Evolutionary conservation across 2,113 vertebrate species (phyloP).

Genomic region (Rattus norvegicus): GRCr8 NC_086022.1:118745501-118746000

Average conservation of each 20-base stretch:
- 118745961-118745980: constrained; percentile 7
- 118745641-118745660: constrained; percentile 43
- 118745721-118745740: neutral
- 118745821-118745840: neutral
- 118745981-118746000: constrained; percentile 32
- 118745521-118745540: constrained; percentile 20
- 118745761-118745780: neutral
- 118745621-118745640: neutral
- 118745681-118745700: neutral
- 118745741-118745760: constrained; percentile 27
- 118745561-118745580: neutral
- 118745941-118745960: neutral
- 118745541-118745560: neutral
- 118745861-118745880: neutral
- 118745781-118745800: neutral
- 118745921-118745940: neutral
- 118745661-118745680: neutral
- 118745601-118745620: neutral
- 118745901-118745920: neutral
- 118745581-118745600: neutral
- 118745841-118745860: neutral
- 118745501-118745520: neutral
- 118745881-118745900: neutral
- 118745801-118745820: neutral
- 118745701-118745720: neutral